Conservation (phyloP, 2,113 vertebrate species). For the Aspidoscelis tigris region DNA sequence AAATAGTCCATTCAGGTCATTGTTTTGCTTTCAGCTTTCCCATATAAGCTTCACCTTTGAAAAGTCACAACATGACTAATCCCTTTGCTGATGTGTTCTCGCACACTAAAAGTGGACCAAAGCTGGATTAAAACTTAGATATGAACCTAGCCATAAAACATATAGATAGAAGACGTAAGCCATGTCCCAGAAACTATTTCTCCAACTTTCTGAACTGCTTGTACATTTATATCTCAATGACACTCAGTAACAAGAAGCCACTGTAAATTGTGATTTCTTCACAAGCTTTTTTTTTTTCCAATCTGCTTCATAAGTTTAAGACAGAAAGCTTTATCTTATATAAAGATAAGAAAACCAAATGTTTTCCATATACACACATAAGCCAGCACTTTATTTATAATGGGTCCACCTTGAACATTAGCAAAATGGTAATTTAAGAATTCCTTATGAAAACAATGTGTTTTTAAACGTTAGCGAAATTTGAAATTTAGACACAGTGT, state of each 20-base stretch:
- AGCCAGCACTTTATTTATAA: conserved; percentile 28
- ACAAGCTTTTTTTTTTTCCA: background rate
- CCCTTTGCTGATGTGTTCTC: no score
- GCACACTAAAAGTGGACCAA: no score
- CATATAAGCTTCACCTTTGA: background rate
- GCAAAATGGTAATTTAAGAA: conserved; percentile 46
- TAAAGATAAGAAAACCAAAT: conserved; percentile 23
- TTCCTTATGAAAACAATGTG: conserved; percentile 54
- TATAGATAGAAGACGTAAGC: no score
- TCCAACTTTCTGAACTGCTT: background rate
- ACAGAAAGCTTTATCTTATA: background rate
- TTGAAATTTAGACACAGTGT: conserved; percentile 26
- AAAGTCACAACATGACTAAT: background rate
- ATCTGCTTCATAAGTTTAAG: background rate
- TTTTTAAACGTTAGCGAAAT: conserved; percentile 16
- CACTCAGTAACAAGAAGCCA: no score
- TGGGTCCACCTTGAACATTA: conserved; percentile 51
- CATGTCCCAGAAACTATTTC: no score
- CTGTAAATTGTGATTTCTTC: background rate
- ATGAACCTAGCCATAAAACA: no score
- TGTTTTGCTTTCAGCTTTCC: background rate
- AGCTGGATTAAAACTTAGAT: no score
- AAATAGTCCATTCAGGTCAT: background rate
- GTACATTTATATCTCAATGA: background rate
- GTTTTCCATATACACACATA: conserved; percentile 41